A percentile compares a stretch with the other conserved stretches of the same genome.
Evolutionary conservation across 2,888 invertebrate species (phyloP).

Genomic region (Habroteleia sp.): DNA sequence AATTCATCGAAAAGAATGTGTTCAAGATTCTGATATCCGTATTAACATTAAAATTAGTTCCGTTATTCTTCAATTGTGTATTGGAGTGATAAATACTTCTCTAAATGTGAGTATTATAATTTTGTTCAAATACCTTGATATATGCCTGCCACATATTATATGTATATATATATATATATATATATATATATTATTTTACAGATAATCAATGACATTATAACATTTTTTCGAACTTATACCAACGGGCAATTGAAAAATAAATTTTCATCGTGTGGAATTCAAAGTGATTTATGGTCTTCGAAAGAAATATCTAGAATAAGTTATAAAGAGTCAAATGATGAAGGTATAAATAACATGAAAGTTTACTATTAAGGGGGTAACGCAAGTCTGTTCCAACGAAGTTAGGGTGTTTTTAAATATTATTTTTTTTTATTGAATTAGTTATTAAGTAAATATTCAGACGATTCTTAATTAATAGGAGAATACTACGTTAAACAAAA

Average conservation of each 20-base stretch:
- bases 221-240: slow-evolving; percentile 81
- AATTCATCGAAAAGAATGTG: slow-evolving; percentile 84
- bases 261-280: slow-evolving; percentile 74
- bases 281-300: slow-evolving; percentile 87
- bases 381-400: too few species aligned
- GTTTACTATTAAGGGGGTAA: too few species aligned
- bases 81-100: slow-evolving; percentile 87
- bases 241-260: slow-evolving; percentile 69
- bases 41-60: slow-evolving; percentile 86
- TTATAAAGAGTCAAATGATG: slow-evolving; percentile 68
- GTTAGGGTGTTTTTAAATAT: too few species aligned
- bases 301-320: slow-evolving; percentile 83
- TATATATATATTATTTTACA: too few species aligned
- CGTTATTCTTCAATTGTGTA: slow-evolving; percentile 87
- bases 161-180: too few species aligned
- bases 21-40: slow-evolving; percentile 85
- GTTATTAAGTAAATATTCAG: too few species aligned
- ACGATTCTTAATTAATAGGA: too few species aligned
- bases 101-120: slow-evolving; percentile 82
- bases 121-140: too few species aligned
- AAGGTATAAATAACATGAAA: slow-evolving; percentile 52
- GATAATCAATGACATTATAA: slow-evolving; percentile 83
- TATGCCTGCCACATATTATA: background rate
- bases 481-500: too few species aligned
- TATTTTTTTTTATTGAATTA: too few species aligned